Conservation (phyloP, 2,888 invertebrate species). For the Orgyia antiqua region DNA sequence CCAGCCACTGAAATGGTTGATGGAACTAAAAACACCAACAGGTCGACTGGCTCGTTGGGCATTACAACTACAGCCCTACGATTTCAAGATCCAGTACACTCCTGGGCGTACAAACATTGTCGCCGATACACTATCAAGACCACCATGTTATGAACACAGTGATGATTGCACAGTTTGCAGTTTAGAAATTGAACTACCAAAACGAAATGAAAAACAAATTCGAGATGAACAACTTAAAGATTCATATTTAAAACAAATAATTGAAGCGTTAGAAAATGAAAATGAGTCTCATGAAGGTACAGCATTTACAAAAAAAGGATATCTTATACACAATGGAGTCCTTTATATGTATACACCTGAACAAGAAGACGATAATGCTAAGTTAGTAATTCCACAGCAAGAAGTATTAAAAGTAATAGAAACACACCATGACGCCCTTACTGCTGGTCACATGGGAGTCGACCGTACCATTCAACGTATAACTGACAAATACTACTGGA, state of each 20-base stretch:
- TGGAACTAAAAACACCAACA: slow-evolving; percentile 35
- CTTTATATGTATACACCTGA: slow-evolving; percentile 4
- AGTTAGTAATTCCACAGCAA: slow-evolving; percentile 4
- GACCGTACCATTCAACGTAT: slow-evolving; percentile 6
- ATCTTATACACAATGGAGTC: background rate
- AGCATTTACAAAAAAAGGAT: too few relatives aligned
- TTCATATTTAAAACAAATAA: slow-evolving; percentile 1
- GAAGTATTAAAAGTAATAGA: slow-evolving; percentile 6
- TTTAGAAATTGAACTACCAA: slow-evolving; percentile 1
- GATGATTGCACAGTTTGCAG: slow-evolving; percentile 6
- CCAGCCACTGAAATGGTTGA: slow-evolving; percentile 49
- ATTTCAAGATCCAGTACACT: slow-evolving; percentile 39
- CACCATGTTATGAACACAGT: background rate
- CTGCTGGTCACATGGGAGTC: slow-evolving; percentile 6
- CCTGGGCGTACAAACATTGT: slow-evolving; percentile 40
- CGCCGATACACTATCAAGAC: slow-evolving; percentile 32
- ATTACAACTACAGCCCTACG: slow-evolving; percentile 38
- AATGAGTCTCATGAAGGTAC: background rate
- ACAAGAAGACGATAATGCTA: slow-evolving; percentile 7
- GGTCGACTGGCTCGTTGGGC: slow-evolving; percentile 55
- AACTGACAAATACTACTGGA: slow-evolving; percentile 4
- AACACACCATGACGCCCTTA: slow-evolving; percentile 4
- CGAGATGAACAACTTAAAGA: slow-evolving; percentile 4
- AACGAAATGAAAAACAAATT: background rate
- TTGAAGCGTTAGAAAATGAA: background rate